Conservation (phyloP, 2,888 invertebrate genomes). For the Entomobrya proxima region DNA sequence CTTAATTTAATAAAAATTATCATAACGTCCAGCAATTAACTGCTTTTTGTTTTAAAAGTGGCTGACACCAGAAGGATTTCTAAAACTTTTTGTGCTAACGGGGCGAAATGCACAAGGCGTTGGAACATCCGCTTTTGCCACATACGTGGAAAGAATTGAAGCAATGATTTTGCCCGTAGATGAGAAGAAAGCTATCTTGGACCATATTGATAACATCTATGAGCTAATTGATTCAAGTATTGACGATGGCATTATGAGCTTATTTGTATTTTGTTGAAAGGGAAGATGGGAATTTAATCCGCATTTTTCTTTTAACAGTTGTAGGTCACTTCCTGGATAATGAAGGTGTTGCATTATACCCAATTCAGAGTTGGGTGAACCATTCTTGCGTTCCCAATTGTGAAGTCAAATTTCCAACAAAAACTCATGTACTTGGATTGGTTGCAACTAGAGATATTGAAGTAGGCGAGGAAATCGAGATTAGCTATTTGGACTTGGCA, state of each 20-base stretch:
- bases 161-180: conserved; percentile 83
- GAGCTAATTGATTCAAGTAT: conserved; percentile 84
- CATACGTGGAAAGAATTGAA: conserved; percentile 89
- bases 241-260: no score
- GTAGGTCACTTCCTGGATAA: conserved; percentile 90
- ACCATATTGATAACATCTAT: conserved; percentile 89
- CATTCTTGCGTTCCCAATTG: conserved; percentile 96
- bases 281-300: no score
- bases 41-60: conserved; percentile 78
- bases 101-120: conserved; percentile 98
- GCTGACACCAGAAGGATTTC: conserved; percentile 90
- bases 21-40: neutral
- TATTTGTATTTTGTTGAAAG: no score
- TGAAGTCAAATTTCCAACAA: conserved; percentile 88
- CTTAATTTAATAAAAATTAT: neutral
- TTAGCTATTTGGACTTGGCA: conserved; percentile 94
- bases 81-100: conserved; percentile 82
- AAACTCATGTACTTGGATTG: conserved; percentile 86
- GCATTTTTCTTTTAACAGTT: no score
- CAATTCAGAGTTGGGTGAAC: conserved; percentile 91
- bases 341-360: conserved; percentile 93
- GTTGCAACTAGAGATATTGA: conserved; percentile 85
- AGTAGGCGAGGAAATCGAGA: conserved; percentile 91
- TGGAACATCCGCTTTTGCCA: conserved; percentile 91
- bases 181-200: conserved; percentile 84